Evolutionary conservation across 2,888 invertebrate species (phyloP).

Genomic region (Rhagium mordax): DNA sequence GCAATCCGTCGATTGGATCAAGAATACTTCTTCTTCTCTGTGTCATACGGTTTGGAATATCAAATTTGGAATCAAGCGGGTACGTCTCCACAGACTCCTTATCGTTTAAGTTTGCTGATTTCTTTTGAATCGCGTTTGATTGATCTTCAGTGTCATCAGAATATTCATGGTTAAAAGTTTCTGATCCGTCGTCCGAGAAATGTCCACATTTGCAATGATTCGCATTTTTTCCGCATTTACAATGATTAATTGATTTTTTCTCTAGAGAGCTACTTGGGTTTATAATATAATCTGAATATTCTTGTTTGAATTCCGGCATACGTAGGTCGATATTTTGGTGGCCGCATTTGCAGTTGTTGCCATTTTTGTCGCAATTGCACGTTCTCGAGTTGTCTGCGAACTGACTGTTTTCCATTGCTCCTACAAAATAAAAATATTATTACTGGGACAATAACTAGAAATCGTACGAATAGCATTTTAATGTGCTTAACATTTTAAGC

Average conservation of each 20-base stretch:
- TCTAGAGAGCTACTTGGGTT: neutral
- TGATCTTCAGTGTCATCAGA: constrained; percentile 5
- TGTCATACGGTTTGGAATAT: neutral
- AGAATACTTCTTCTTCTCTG: neutral
- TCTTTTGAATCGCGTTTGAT: neutral
- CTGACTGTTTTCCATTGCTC: neutral
- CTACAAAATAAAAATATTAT: neutral
- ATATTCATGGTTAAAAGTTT: constrained; percentile 1
- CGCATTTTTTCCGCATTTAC: constrained; percentile 15
- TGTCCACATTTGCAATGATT: constrained; percentile 30
- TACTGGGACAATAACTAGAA: no score
- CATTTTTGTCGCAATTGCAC: constrained; percentile 47
- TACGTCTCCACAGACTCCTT: neutral
- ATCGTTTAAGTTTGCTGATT: neutral
- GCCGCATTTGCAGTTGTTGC: constrained; percentile 50
- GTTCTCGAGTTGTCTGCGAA: neutral
- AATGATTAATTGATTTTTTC: constrained; percentile 21
- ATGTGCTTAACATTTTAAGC: no score
- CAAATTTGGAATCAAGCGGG: neutral
- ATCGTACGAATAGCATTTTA: no score
- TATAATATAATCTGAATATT: constrained; percentile 24
- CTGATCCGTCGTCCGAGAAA: neutral
- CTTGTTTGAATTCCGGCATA: constrained; percentile 10
- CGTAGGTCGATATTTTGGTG: constrained; percentile 1
- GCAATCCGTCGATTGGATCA: neutral